Conservation (phyloP, 2,888 invertebrate genomes). For the Rhabditoides inermis region DNA sequence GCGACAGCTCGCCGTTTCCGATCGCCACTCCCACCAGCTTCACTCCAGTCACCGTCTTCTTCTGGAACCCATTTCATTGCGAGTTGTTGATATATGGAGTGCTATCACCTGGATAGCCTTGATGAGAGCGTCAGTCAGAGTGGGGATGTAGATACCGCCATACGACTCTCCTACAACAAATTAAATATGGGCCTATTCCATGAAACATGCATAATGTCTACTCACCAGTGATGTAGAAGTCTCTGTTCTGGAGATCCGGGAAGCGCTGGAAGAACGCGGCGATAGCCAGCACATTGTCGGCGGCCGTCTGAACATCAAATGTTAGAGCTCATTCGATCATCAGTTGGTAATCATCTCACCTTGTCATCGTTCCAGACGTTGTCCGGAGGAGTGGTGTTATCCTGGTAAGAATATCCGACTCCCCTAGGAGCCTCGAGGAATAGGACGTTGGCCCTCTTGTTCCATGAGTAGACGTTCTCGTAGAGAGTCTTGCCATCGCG, state of each 20-base stretch:
- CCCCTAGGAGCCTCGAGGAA: conserved; percentile 58
- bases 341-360: conserved; percentile 6
- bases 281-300: conserved; percentile 55
- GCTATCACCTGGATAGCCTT: conserved; percentile 14
- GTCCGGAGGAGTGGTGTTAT: conserved; percentile 30
- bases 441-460: conserved; percentile 54
- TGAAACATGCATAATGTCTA: background rate
- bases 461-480: conserved; percentile 47
- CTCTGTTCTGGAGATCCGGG: conserved; percentile 52
- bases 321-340: background rate
- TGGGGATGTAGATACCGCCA: conserved; percentile 56
- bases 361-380: conserved; percentile 30
- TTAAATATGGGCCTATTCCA: too few species aligned
- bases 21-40: conserved; percentile 44
- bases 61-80: conserved; percentile 3
- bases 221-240: conserved; percentile 52
- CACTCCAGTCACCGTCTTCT: conserved; percentile 16
- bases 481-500: conserved; percentile 33
- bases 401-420: conserved; percentile 57
- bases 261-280: conserved; percentile 55
- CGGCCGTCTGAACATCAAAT: conserved; percentile 48
- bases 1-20: conserved; percentile 46
- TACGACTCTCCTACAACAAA: conserved; percentile 22
- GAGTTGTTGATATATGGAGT: background rate
- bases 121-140: conserved; percentile 29